Percentiles rank a stretch among this genome's conserved stretches.
phyloP scores from a whole-genome alignment of 2,797 vertebrate species.

The Fringilla coelebs region DNA sequence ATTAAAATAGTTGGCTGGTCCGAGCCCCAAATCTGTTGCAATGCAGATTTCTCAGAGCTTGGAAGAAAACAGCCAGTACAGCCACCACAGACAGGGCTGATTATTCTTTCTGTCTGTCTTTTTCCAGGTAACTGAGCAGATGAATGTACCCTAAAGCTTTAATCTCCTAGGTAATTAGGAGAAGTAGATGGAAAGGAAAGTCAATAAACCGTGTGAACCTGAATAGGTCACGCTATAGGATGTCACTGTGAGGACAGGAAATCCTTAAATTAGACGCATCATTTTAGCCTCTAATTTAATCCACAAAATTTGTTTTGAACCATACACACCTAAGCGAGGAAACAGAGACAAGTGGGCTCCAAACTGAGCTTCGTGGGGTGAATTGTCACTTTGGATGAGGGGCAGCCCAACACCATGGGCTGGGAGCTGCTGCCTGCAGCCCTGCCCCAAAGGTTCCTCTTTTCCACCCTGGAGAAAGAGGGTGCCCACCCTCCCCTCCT shows the following conservation, averaged over 20 bases:
- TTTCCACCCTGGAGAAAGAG: neutral
- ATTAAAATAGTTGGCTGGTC: neutral
- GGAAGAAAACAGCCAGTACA: neutral
- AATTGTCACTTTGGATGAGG: neutral
- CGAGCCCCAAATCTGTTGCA: neutral
- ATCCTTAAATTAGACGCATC: neutral
- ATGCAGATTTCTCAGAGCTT: neutral
- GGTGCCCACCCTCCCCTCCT: neutral
- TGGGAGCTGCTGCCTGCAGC: neutral
- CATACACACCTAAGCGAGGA: neutral
- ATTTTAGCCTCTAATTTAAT: neutral
- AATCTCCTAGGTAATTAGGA: neutral
- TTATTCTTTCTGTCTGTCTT: neutral
- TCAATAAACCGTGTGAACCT: neutral
- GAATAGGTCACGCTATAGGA: neutral
- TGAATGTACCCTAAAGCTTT: neutral
- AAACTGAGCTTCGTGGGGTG: neutral
- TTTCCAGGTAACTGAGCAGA: neutral
- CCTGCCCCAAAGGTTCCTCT: neutral
- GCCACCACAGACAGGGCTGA: neutral
- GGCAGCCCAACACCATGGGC: fast-evolving
- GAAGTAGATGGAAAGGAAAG: neutral
- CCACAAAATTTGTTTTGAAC: neutral
- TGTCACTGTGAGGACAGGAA: neutral
- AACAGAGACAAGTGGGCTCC: neutral